These are phyloP conservation scores for Luffia ferchaultella DNA, from an alignment of 2,888 invertebrate genomes.

Conservation along the genomic window DNA sequence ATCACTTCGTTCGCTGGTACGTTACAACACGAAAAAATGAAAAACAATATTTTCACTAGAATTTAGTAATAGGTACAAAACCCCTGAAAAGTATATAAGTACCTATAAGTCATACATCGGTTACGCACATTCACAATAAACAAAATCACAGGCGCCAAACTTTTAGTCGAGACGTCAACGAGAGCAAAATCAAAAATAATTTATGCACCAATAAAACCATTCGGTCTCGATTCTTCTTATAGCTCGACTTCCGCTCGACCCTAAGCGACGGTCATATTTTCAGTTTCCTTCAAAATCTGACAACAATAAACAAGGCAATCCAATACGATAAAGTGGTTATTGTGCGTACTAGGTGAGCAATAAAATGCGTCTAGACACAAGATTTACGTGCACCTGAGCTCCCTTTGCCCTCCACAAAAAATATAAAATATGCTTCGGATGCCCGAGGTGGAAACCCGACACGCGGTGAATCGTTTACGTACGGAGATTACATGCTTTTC, in stretches of 20 bases:
- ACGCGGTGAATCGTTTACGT: neutral
- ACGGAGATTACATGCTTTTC: neutral
- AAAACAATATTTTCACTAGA: too few relatives aligned
- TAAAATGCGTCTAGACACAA: slow-evolving; percentile 55
- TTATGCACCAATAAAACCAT: too few relatives aligned
- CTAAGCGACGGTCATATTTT: neutral
- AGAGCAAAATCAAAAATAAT: too few relatives aligned
- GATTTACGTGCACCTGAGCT: slow-evolving; percentile 49
- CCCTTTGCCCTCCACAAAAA: neutral
- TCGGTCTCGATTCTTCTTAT: too few relatives aligned
- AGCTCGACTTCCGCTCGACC: neutral
- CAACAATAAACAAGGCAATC: neutral
- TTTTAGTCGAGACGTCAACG: too few relatives aligned
- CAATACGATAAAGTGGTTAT: slow-evolving; percentile 27
- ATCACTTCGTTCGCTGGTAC: too few relatives aligned
- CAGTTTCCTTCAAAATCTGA: neutral
- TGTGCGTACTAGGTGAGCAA: slow-evolving; percentile 44
- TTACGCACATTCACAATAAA: too few relatives aligned
- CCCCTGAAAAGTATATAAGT: too few relatives aligned
- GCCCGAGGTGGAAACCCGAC: neutral
- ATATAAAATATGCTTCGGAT: neutral
- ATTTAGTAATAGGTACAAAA: too few relatives aligned
- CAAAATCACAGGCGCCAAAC: too few relatives aligned
- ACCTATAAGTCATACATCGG: too few relatives aligned
- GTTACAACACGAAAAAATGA: too few relatives aligned